Conservation (phyloP, 2,113 vertebrate genomes). For the Cebidichthys violaceus region DNA sequence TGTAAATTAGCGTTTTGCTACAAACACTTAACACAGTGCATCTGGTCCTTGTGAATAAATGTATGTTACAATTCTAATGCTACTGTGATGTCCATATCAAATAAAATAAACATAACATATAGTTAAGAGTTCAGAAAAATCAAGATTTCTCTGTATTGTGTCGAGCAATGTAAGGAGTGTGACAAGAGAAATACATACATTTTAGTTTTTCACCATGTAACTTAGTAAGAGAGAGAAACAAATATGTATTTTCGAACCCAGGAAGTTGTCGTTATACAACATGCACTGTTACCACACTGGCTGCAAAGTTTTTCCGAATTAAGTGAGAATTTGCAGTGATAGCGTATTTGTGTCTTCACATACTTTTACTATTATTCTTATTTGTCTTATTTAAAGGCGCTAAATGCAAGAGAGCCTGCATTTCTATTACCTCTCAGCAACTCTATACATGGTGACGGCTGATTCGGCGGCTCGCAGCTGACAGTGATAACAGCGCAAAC, state of each 20-base stretch:
- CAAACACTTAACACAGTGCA: too few species aligned
- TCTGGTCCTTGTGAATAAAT: too few species aligned
- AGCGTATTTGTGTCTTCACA: not conserved
- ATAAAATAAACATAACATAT: too few species aligned
- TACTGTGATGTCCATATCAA: too few species aligned
- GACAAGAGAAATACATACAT: not conserved
- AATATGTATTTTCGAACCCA: not conserved
- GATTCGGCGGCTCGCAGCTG: not conserved
- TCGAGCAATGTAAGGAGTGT: not conserved
- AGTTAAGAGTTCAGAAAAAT: not conserved
- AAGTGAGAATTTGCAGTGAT: conserved; percentile 17
- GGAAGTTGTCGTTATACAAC: not conserved
- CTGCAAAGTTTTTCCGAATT: not conserved
- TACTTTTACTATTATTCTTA: conserved; percentile 8
- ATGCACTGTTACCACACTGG: not conserved
- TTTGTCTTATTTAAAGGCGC: not conserved
- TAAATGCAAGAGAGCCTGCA: not conserved
- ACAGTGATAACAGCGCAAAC: not conserved
- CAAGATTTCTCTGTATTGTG: not conserved
- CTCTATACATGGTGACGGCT: not conserved
- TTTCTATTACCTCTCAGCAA: not conserved
- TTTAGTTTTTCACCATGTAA: not conserved
- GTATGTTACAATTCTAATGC: too few species aligned
- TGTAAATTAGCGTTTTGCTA: too few species aligned
- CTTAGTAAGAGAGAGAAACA: not conserved